Conservation (phyloP, 2,113 vertebrate species). For the Stigmatopora nigra region DNA sequence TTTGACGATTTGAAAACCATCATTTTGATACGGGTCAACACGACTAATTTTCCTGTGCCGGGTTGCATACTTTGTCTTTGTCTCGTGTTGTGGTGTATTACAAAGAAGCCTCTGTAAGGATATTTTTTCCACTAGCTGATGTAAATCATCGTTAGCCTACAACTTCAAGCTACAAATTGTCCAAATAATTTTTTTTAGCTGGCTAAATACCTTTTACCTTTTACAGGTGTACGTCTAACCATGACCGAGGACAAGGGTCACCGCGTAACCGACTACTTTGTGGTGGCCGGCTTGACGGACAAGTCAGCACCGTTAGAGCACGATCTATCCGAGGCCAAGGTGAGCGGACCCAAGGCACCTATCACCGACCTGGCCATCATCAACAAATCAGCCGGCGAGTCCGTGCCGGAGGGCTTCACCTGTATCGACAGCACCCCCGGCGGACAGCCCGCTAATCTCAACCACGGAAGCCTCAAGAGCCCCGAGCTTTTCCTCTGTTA, state of each 20-base stretch:
- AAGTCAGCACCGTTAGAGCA: slow-evolving; percentile 84
- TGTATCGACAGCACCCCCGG: slow-evolving; percentile 88
- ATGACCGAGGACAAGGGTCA: slow-evolving; percentile 97
- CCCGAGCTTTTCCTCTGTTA: slow-evolving; percentile 96
- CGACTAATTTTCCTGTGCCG: too few species aligned
- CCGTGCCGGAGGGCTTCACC: slow-evolving; percentile 90
- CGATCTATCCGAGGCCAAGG: slow-evolving; percentile 87
- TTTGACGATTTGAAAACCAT: too few species aligned
- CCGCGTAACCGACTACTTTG: slow-evolving; percentile 96
- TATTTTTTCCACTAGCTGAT: too few species aligned
- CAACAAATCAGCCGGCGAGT: slow-evolving; percentile 86
- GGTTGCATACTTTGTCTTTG: too few species aligned
- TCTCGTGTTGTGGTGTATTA: too few species aligned
- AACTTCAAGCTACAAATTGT: too few species aligned
- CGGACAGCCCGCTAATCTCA: slow-evolving; percentile 90
- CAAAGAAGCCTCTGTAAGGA: too few species aligned
- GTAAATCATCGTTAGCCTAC: too few species aligned
- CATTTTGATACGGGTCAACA: too few species aligned
- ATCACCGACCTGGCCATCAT: slow-evolving; percentile 95
- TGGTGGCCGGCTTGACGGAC: slow-evolving; percentile 93
- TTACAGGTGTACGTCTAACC: slow-evolving; percentile 70
- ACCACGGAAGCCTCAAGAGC: slow-evolving; percentile 96
- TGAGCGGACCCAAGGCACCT: slow-evolving; percentile 84
- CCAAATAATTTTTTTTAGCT: neutral
- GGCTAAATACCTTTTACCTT: neutral